Conservation (phyloP, 2,797 vertebrate species). For the Hydrolagus colliei region DNA sequence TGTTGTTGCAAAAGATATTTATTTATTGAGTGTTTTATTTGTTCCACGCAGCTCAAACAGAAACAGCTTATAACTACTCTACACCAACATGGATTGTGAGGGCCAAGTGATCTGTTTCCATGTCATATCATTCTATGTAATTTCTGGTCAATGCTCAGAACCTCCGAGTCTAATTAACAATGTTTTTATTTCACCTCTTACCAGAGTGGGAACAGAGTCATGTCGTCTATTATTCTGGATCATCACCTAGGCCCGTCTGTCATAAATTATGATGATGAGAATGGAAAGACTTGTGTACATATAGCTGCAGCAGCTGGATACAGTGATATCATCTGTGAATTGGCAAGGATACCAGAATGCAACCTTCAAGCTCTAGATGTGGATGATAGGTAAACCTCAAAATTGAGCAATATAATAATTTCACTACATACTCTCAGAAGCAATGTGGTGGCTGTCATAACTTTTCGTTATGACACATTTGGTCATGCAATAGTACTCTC, state of each 20-base stretch:
- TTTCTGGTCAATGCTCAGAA: too few species aligned
- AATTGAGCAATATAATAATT: background rate
- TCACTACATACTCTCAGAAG: background rate
- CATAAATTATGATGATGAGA: constrained; percentile 77
- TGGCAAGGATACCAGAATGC: constrained; percentile 69
- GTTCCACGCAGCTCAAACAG: too few species aligned
- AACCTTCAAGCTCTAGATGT: constrained; percentile 77
- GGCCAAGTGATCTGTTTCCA: too few species aligned
- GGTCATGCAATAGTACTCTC: too few species aligned
- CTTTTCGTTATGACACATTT: background rate
- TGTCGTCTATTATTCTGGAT: constrained; percentile 74
- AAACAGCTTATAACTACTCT: too few species aligned
- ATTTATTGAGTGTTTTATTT: too few species aligned
- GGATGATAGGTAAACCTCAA: constrained; percentile 66
- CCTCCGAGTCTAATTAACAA: background rate
- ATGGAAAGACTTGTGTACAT: constrained; percentile 76
- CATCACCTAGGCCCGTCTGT: constrained; percentile 68
- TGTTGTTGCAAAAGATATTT: too few species aligned
- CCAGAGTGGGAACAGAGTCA: constrained; percentile 69
- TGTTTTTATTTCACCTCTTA: constrained; percentile 39
- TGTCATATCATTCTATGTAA: too few species aligned
- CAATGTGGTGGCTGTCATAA: background rate
- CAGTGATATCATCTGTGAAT: constrained; percentile 70
- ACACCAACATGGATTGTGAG: too few species aligned
- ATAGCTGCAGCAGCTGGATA: constrained; percentile 74